phyloP scores from a whole-genome alignment of 2,888 invertebrate species.

The Augiades crinisus region DNA sequence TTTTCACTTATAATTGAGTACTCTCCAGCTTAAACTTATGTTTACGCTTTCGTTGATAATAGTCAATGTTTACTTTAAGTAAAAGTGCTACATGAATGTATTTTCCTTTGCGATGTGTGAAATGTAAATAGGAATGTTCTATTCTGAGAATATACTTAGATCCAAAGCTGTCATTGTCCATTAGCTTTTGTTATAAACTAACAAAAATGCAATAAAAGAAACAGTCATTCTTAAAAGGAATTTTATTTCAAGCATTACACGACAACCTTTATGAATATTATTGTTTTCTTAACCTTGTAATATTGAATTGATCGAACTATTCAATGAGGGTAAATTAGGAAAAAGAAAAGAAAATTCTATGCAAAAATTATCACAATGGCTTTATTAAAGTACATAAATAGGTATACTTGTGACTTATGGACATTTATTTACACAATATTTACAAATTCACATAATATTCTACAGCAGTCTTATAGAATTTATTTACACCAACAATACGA shows the following conservation, averaged over 20 bases:
- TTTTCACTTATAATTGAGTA: too few species aligned
- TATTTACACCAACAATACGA: constrained; percentile 74
- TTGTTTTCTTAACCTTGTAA: constrained; percentile 22
- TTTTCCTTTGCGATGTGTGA: not conserved
- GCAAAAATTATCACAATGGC: constrained; percentile 82
- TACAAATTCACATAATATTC: constrained; percentile 76
- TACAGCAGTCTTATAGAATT: constrained; percentile 81
- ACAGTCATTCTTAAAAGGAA: constrained; percentile 14
- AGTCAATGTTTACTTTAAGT: constrained; percentile 4
- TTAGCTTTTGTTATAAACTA: not conserved
- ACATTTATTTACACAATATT: constrained; percentile 77
- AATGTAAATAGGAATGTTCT: constrained; percentile 2
- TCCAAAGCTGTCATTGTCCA: not conserved
- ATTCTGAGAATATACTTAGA: not conserved
- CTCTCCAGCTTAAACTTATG: too few species aligned
- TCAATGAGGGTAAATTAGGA: constrained; percentile 23
- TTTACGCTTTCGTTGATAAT: constrained; percentile 5
- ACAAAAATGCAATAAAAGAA: constrained; percentile 19
- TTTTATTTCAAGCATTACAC: constrained; percentile 26
- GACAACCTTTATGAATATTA: constrained; percentile 23
- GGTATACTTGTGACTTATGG: constrained; percentile 79
- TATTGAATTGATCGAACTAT: constrained; percentile 5
- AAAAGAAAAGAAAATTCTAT: constrained; percentile 56
- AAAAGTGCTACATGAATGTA: not conserved
- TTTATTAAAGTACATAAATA: constrained; percentile 82